These are phyloP conservation scores for Nicator chloris DNA, from an alignment of 2,113 vertebrate species.

Conservation along the genomic window DNA sequence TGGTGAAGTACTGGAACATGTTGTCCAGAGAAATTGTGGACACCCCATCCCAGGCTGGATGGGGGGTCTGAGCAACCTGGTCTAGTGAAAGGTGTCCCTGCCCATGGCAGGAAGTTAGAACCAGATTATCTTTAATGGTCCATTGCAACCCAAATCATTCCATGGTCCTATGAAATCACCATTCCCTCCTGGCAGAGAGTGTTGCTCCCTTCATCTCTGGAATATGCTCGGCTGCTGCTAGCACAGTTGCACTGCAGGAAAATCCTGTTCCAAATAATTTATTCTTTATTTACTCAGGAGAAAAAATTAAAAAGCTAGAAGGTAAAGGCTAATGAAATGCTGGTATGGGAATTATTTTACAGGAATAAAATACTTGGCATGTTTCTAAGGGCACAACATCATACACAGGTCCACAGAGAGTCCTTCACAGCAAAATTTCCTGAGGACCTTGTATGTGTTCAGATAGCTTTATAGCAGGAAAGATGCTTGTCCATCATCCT, in stretches of 20 bases:
- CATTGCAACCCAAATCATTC: not conserved
- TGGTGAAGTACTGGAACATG: not conserved
- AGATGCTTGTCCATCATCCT: not conserved
- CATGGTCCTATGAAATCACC: not conserved
- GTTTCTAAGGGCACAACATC: not conserved
- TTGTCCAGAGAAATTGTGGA: not conserved
- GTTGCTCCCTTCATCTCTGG: not conserved
- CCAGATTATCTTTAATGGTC: not conserved
- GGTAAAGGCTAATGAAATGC: not conserved
- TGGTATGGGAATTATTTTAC: not conserved
- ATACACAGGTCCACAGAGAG: not conserved
- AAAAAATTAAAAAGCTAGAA: not conserved
- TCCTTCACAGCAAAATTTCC: not conserved
- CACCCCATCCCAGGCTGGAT: not conserved
- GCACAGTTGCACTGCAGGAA: not conserved
- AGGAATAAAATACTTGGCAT: not conserved
- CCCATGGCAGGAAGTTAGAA: not conserved
- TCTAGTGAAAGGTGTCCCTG: not conserved
- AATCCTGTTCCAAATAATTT: not conserved
- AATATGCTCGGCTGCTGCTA: not conserved
- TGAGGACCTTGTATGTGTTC: not conserved
- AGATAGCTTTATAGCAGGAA: not conserved
- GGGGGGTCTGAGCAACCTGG: not conserved
- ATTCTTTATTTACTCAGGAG: not conserved
- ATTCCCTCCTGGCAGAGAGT: rapidly evolving